Evolutionary conservation across 2,797 vertebrate species (phyloP).

Genomic region (Streptopelia turtur): DNA sequence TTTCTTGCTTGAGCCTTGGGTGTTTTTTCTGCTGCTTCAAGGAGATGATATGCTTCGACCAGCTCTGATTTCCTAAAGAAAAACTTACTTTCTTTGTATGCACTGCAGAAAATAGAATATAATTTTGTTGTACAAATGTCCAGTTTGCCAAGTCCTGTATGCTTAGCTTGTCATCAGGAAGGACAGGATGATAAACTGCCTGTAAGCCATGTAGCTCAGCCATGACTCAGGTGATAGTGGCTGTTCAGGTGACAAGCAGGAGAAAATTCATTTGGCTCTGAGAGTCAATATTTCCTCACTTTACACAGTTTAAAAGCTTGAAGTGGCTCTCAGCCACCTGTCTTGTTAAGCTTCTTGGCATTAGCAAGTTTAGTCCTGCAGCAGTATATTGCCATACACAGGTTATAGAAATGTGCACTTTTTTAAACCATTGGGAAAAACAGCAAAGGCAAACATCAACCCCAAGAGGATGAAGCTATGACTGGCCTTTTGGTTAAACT

Average conservation of each 20-base stretch:
- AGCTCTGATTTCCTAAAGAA: not conserved
- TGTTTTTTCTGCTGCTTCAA: not conserved
- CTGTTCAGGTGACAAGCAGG: constrained; percentile 46
- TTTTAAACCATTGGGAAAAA: not conserved
- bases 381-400: not conserved
- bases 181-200: not conserved
- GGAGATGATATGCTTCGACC: not conserved
- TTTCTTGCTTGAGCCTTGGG: constrained; percentile 28
- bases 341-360: not conserved
- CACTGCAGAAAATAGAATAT: constrained; percentile 7
- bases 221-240: not conserved
- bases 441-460: not conserved
- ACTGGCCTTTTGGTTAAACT: not conserved
- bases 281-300: constrained; percentile 49
- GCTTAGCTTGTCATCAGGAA: constrained; percentile 41
- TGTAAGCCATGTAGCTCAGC: not conserved
- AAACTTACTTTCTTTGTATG: not conserved
- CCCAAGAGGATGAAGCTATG: not conserved
- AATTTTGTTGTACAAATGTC: constrained; percentile 25
- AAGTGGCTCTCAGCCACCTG: constrained; percentile 53
- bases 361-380: constrained; percentile 17
- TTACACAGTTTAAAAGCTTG: constrained; percentile 38
- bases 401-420: not conserved
- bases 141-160: constrained; percentile 40
- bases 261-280: constrained; percentile 53